Conservation (phyloP, 2,113 vertebrate genomes). For the Crotalus helleri region DNA sequence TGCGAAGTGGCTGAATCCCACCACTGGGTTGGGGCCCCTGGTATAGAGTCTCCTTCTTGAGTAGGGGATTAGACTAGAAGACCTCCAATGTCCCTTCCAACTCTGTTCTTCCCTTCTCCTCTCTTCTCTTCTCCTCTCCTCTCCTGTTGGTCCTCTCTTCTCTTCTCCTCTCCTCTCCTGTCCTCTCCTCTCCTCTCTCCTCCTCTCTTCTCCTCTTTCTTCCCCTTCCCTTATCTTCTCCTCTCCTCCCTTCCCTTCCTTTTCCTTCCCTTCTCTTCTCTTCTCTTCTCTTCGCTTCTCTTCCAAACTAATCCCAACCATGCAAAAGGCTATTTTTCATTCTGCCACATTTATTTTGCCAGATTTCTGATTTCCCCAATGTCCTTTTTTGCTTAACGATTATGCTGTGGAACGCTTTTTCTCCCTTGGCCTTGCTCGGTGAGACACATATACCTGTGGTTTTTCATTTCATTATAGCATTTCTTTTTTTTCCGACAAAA, state of each 20-base stretch:
- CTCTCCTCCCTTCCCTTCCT: not conserved
- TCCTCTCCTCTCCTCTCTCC: too few relatives aligned
- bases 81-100: not conserved
- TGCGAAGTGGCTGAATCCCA: too few relatives aligned
- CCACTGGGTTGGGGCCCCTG: too few relatives aligned
- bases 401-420: conserved; percentile 32
- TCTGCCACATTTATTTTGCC: conserved; percentile 39
- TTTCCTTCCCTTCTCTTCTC: not conserved
- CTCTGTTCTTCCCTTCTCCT: not conserved
- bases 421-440: not conserved
- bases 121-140: too few relatives aligned
- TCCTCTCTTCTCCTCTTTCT: too few relatives aligned
- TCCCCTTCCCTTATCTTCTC: too few relatives aligned
- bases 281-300: not conserved
- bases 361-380: conserved; percentile 33
- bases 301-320: not conserved
- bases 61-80: not conserved
- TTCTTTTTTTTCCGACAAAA: conserved; percentile 31
- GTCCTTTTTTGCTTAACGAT: conserved; percentile 41
- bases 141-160: too few relatives aligned
- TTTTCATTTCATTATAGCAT: conserved; percentile 56
- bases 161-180: too few relatives aligned
- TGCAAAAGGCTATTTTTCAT: conserved; percentile 6
- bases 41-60: not conserved
- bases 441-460: not conserved